Evolutionary conservation across 2,113 vertebrate genomes (phyloP).

Genomic region (Setophaga petechia): DNA sequence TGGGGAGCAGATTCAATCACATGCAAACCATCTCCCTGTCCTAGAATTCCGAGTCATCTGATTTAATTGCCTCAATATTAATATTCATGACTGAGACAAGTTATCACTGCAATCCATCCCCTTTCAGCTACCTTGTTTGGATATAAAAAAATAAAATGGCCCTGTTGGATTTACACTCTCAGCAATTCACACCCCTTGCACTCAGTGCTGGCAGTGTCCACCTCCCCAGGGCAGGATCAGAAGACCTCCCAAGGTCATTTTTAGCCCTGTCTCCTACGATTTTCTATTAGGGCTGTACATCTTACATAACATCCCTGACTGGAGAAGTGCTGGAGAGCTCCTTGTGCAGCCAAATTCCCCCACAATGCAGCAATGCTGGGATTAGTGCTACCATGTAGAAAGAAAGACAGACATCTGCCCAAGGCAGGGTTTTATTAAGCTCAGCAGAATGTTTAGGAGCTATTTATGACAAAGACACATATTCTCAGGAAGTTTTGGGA

Average conservation of each 20-base stretch:
- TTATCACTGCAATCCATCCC: background rate
- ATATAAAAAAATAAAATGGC: background rate
- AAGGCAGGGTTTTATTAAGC: background rate
- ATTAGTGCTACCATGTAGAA: background rate
- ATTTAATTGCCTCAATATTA: conserved; percentile 30
- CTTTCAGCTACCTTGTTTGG: background rate
- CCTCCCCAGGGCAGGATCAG: background rate
- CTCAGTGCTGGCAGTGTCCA: background rate
- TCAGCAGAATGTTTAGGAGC: background rate
- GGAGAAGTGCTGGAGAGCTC: background rate
- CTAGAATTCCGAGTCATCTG: background rate
- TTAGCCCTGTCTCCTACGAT: conserved; percentile 21
- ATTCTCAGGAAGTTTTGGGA: background rate
- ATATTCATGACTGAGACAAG: background rate
- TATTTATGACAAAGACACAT: background rate
- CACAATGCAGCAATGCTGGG: accelerated
- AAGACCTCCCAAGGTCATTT: background rate
- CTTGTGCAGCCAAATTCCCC: background rate
- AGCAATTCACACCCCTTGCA: background rate
- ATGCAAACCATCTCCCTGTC: background rate
- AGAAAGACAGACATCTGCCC: background rate
- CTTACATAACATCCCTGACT: background rate
- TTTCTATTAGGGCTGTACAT: background rate
- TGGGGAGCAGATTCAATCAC: background rate
- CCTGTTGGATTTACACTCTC: background rate